A percentile compares a stretch with the other conserved stretches of the same genome.
Evolutionary conservation across 1,140 invertebrate genomes (phyloP).

Genomic region (Epicauta chinensis): DNA sequence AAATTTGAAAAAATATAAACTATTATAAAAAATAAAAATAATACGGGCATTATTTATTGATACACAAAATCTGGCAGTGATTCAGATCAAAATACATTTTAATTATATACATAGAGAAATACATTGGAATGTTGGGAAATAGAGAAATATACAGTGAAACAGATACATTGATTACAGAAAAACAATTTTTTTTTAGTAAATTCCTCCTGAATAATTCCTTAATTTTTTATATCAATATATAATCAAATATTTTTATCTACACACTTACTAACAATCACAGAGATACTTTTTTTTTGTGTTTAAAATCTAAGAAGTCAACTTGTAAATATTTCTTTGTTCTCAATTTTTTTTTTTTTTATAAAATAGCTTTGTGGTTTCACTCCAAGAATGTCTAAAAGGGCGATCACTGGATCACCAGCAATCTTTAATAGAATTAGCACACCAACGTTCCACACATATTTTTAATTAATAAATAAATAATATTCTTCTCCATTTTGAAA

Average conservation of each 20-base stretch:
- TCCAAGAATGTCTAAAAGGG: conserved; percentile 9
- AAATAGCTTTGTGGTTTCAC: conserved; percentile 1
- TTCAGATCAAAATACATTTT: conserved; percentile 36
- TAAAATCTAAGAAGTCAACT: too few relatives aligned
- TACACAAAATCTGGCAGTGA: conserved; percentile 36
- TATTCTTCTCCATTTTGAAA: conserved; percentile 9
- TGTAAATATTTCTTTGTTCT: too few relatives aligned
- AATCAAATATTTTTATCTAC: conserved; percentile 18
- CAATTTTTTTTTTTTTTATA: background rate
- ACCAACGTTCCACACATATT: background rate
- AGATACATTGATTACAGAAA: conserved; percentile 24
- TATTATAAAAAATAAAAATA: conserved; percentile 15
- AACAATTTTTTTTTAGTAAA: too few relatives aligned
- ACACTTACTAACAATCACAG: conserved; percentile 35
- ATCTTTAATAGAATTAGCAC: conserved; percentile 2
- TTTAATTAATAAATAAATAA: conserved; percentile 1
- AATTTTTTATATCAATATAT: background rate
- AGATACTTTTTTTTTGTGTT: conserved; percentile 16
- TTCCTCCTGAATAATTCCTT: too few relatives aligned
- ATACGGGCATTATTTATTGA: conserved; percentile 30
- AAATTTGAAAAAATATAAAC: conserved; percentile 14
- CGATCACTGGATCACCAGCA: conserved; percentile 3
- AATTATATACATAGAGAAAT: conserved; percentile 33
- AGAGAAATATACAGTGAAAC: conserved; percentile 19
- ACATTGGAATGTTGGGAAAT: conserved; percentile 31